Evolutionary conservation across 2,113 vertebrate genomes (phyloP).

Genomic region (Gorsachius goisagi): DNA sequence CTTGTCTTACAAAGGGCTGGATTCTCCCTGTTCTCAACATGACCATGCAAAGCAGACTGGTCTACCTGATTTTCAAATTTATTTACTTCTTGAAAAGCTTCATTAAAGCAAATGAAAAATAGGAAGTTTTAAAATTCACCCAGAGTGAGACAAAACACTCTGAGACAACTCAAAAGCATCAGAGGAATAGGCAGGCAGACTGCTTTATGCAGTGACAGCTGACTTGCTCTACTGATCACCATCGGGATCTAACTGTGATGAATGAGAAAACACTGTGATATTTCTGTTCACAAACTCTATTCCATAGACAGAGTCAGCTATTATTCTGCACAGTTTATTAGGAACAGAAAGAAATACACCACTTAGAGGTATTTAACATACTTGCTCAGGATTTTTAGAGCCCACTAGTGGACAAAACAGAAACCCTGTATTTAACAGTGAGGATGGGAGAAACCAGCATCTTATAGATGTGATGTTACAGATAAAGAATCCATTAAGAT

Average conservation of each 20-base stretch:
- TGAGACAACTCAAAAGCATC: neutral
- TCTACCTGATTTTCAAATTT: neutral
- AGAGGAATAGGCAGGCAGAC: rapidly evolving
- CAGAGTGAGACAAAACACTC: neutral
- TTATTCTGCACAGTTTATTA: neutral
- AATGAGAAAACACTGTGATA: neutral
- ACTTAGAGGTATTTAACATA: neutral
- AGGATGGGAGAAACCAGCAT: neutral
- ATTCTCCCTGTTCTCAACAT: neutral
- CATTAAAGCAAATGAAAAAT: neutral
- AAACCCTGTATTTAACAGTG: neutral
- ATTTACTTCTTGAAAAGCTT: neutral
- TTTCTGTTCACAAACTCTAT: neutral
- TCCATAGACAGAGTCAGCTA: neutral
- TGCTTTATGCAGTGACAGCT: neutral
- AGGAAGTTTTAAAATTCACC: neutral
- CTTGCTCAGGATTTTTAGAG: neutral
- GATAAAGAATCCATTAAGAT: neutral
- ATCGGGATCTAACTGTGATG: neutral
- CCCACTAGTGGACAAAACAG: neutral
- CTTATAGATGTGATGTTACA: neutral
- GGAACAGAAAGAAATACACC: neutral
- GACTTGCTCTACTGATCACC: neutral
- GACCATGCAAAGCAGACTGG: neutral
- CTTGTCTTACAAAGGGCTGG: neutral